These are phyloP conservation scores for Atherinomorus stipes DNA, from an alignment of 2,113 vertebrate species.

Conservation along the genomic window DNA sequence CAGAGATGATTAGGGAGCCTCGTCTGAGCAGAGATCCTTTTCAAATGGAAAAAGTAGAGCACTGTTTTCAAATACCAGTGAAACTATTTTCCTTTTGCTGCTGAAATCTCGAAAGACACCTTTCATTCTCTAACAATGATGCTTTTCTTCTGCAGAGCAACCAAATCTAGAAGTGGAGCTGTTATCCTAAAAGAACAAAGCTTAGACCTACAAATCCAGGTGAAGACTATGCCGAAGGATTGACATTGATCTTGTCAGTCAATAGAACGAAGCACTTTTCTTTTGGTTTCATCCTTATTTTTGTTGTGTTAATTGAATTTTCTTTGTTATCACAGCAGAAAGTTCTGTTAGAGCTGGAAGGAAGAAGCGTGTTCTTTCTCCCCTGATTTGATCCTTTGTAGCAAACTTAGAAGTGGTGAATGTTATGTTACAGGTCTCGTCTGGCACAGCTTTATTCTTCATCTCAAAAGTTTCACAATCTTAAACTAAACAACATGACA, in stretches of 20 bases:
- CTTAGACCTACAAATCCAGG: slow-evolving; percentile 3
- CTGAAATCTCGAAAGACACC: slow-evolving; percentile 21
- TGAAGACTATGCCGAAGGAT: background rate
- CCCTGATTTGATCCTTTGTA: background rate
- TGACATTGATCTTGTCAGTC: background rate
- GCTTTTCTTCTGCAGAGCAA: slow-evolving; percentile 12
- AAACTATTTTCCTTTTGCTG: slow-evolving; percentile 7
- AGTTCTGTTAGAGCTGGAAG: background rate
- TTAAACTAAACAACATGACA: too few species aligned
- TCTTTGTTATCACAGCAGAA: background rate
- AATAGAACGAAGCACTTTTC: background rate
- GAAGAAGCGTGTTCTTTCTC: background rate
- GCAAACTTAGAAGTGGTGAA: background rate
- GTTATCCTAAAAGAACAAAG: slow-evolving; percentile 13
- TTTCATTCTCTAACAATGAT: slow-evolving; percentile 37
- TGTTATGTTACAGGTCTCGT: too few species aligned
- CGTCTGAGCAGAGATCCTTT: background rate
- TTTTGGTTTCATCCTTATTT: too few species aligned
- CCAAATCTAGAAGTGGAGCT: slow-evolving; percentile 14
- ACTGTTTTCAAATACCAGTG: background rate
- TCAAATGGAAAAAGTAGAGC: background rate
- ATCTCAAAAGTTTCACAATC: too few species aligned
- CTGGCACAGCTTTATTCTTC: too few species aligned
- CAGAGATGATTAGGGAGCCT: background rate
- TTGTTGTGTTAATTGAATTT: too few species aligned